A percentile compares a stretch with the other conserved stretches of the same genome.
phyloP scores from a whole-genome alignment of 2,797 vertebrate species.

The Lutjanus campechanus region DNA sequence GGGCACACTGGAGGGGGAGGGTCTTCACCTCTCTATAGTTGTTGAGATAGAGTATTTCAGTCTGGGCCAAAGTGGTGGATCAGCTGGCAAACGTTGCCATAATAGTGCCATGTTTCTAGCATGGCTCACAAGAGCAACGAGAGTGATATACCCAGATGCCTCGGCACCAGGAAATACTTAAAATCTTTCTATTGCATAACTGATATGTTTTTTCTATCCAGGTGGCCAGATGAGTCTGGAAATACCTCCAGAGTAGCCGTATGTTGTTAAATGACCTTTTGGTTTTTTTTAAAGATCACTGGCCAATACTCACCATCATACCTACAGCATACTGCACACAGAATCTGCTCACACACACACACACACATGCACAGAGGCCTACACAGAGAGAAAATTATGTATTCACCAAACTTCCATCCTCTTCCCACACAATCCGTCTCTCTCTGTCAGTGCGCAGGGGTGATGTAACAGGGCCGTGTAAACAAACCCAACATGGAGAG shows the following conservation, averaged over 20 bases:
- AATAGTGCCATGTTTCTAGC: too few relatives aligned
- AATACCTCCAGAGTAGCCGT: neutral
- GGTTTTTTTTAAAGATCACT: neutral
- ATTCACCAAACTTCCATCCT: constrained; percentile 66
- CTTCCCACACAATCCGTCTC: constrained; percentile 68
- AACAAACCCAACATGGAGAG: constrained; percentile 57
- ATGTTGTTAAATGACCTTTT: too few relatives aligned
- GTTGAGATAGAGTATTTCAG: neutral
- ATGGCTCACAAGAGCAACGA: neutral
- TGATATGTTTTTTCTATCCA: neutral
- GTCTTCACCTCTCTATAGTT: neutral
- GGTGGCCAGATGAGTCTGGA: neutral
- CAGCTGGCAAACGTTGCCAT: too few relatives aligned
- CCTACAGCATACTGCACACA: neutral
- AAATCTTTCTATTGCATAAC: too few relatives aligned
- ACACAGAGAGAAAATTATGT: constrained; percentile 59
- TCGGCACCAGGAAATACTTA: too few relatives aligned
- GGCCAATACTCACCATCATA: constrained; percentile 8
- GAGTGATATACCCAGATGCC: too few relatives aligned
- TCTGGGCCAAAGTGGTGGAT: neutral
- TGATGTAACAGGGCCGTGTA: constrained; percentile 74
- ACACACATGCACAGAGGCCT: constrained; percentile 46
- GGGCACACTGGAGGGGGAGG: too few relatives aligned
- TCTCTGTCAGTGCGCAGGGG: constrained; percentile 60
- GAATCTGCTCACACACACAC: constrained; percentile 20